Conservation (phyloP, 2,797 vertebrate genomes). For the Semaprochilodus insignis region DNA sequence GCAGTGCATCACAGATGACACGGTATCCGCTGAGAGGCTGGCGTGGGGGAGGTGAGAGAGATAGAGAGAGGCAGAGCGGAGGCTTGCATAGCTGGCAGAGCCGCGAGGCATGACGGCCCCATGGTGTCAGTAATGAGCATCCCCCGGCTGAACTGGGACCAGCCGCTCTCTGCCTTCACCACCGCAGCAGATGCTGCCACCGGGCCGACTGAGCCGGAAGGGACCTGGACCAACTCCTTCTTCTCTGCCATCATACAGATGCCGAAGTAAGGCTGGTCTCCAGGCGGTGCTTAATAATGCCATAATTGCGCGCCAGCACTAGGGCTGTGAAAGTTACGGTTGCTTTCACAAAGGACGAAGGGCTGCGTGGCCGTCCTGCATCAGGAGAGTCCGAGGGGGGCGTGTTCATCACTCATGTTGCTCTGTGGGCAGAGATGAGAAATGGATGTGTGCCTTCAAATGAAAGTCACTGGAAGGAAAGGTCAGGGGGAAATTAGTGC, state of each 20-base stretch:
- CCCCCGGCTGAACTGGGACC: conserved; percentile 42
- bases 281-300: conserved; percentile 23
- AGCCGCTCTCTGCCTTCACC: conserved; percentile 29
- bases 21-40: conserved; percentile 39
- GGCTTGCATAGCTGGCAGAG: conserved; percentile 39
- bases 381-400: conserved; percentile 32
- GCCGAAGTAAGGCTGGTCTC: conserved; percentile 14
- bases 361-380: conserved; percentile 32
- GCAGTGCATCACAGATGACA: conserved; percentile 57
- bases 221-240: conserved; percentile 33
- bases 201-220: conserved; percentile 40
- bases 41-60: conserved; percentile 35
- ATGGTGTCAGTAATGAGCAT: conserved; percentile 59
- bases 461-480: conserved; percentile 46
- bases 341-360: background rate
- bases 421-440: conserved; percentile 49
- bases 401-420: conserved; percentile 50
- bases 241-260: conserved; percentile 31
- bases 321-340: conserved; percentile 24
- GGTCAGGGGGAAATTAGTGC: conserved; percentile 22
- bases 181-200: conserved; percentile 51
- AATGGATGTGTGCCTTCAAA: conserved; percentile 48
- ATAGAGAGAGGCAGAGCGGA: conserved; percentile 38
- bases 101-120: conserved; percentile 49
- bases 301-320: conserved; percentile 22